A percentile compares a stretch with the other conserved stretches of the same genome.
Conservation (phyloP, 2,797 vertebrate genomes). For the Falco biarmicus region DNA sequence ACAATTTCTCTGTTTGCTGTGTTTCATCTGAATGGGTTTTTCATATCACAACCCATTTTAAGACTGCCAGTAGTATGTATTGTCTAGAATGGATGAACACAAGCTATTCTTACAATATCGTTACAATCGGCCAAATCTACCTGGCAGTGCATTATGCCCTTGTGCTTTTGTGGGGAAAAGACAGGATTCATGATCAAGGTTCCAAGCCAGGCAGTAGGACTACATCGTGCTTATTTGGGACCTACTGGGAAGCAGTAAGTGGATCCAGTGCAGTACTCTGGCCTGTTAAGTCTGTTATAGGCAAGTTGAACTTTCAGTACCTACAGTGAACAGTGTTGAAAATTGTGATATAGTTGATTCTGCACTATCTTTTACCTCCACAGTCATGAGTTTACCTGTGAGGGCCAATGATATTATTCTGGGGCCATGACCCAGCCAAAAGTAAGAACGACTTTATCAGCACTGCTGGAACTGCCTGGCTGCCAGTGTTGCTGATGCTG, state of each 20-base stretch:
- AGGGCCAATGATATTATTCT: not conserved
- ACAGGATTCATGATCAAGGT: not conserved
- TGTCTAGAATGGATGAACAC: not conserved
- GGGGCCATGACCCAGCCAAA: not conserved
- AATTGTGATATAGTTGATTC: not conserved
- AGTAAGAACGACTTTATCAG: constrained; percentile 1
- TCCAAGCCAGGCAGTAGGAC: not conserved
- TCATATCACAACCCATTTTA: not conserved
- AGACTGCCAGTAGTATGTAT: not conserved
- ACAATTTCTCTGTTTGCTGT: not conserved
- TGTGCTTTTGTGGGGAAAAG: not conserved
- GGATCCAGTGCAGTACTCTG: not conserved
- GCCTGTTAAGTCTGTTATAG: not conserved
- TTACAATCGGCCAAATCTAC: not conserved
- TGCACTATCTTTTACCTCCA: not conserved
- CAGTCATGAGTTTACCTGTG: not conserved
- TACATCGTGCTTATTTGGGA: not conserved
- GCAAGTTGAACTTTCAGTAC: not conserved
- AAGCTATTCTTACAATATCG: not conserved
- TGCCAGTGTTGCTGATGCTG: not conserved
- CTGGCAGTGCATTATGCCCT: not conserved
- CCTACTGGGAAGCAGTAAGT: not conserved
- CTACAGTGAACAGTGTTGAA: not conserved
- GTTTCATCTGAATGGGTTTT: not conserved
- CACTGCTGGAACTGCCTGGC: not conserved